These are phyloP conservation scores for Arvicola amphibius DNA, from an alignment of 2,797 vertebrate genomes.

Conservation along the genomic window DNA sequence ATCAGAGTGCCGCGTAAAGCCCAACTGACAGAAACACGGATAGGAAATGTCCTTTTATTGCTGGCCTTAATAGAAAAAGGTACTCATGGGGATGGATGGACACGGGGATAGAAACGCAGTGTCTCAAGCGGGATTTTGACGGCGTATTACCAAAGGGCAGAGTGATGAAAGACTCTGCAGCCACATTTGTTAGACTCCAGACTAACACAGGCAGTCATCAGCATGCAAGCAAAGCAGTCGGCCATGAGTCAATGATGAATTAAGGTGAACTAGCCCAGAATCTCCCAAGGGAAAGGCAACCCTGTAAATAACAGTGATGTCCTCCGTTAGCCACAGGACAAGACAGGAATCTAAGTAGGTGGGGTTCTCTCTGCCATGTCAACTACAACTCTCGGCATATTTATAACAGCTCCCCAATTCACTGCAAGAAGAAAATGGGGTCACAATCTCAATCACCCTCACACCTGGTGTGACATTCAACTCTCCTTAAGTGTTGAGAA, in stretches of 20 bases:
- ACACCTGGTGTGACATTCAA: background rate
- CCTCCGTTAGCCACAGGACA: background rate
- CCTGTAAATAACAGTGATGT: background rate
- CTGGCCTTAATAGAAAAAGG: background rate
- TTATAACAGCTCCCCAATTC: background rate
- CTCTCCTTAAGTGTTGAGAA: background rate
- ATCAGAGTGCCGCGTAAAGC: constrained; percentile 16
- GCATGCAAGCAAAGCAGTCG: constrained; percentile 28
- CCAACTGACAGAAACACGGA: background rate
- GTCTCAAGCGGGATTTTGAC: background rate
- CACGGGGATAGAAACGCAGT: background rate
- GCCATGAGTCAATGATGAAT: constrained; percentile 39
- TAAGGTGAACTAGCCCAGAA: constrained; percentile 53
- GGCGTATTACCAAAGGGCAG: background rate
- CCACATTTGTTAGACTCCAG: background rate
- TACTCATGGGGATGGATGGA: background rate
- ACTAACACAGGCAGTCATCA: background rate
- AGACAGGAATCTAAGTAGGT: background rate
- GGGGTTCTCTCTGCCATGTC: background rate
- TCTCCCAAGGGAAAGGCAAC: constrained; percentile 2
- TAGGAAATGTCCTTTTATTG: constrained; percentile 31
- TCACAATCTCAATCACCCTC: background rate
- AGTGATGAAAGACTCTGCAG: background rate
- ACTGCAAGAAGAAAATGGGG: background rate
- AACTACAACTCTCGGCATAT: background rate